These are phyloP conservation scores for Mellivora capensis DNA, from an alignment of 2,113 vertebrate species.

Conservation along the genomic window DNA sequence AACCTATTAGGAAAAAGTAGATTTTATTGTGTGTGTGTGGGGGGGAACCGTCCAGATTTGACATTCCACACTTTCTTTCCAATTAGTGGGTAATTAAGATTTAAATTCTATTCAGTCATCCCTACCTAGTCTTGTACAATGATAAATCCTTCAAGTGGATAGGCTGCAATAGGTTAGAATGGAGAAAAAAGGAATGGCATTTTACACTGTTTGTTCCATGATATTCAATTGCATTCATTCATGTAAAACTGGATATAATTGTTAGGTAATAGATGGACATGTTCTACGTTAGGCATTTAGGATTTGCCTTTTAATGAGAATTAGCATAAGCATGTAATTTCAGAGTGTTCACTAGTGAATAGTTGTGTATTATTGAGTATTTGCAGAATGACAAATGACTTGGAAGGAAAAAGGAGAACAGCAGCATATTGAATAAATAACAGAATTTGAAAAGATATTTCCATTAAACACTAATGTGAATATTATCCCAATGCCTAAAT, in stretches of 20 bases:
- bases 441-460: not conserved
- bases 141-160: not conserved
- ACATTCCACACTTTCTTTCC: constrained; percentile 25
- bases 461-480: not conserved
- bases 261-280: not conserved
- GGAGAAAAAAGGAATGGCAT: not conserved
- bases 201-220: not conserved
- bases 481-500: not conserved
- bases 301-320: constrained; percentile 11
- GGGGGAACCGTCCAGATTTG: not conserved
- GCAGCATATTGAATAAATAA: not conserved
- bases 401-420: not conserved
- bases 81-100: constrained; percentile 52
- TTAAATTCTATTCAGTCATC: not conserved
- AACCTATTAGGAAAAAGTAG: not conserved
- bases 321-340: constrained; percentile 11
- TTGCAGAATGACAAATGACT: not conserved
- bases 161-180: not conserved
- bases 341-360: constrained; percentile 18
- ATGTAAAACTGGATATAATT: not conserved
- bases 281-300: not conserved
- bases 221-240: not conserved
- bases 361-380: not conserved
- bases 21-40: constrained; percentile 35
- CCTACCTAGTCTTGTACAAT: not conserved